Evolutionary conservation across 2,888 invertebrate genomes (phyloP).

Genomic region (Rhagophthalmus giganteus): DNA sequence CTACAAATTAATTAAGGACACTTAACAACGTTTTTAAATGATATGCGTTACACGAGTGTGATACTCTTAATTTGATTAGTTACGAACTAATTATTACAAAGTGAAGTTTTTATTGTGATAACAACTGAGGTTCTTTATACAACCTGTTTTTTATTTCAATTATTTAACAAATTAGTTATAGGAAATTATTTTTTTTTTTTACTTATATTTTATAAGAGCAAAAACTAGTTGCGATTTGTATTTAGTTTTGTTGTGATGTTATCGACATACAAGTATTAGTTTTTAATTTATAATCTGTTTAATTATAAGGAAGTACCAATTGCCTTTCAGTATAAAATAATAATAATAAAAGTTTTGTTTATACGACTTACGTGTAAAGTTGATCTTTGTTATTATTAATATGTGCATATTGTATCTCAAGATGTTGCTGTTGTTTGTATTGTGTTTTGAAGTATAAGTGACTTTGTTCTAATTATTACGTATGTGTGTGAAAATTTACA

Average conservation of each 20-base stretch:
- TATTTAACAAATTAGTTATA: too few species aligned
- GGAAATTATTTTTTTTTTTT: conserved; percentile 1
- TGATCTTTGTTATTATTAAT: conserved; percentile 1
- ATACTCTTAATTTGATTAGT: neutral
- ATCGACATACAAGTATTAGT: conserved; percentile 21
- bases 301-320: conserved; percentile 21
- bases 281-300: conserved; percentile 13
- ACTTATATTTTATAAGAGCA: too few species aligned
- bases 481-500: conserved; percentile 34
- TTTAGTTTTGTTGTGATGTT: conserved; percentile 14
- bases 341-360: conserved; percentile 3
- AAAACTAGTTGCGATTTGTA: neutral
- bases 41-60: neutral
- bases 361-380: neutral
- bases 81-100: neutral
- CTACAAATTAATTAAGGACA: too few species aligned
- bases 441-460: conserved; percentile 20
- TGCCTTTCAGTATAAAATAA: conserved; percentile 20
- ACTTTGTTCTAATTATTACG: conserved; percentile 11
- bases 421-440: conserved; percentile 18
- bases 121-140: neutral
- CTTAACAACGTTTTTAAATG: too few species aligned
- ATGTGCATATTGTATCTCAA: conserved; percentile 11
- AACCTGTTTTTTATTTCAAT: neutral
- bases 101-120: conserved; percentile 5